A percentile compares a stretch with the other conserved stretches of the same genome.
Evolutionary conservation across 2,113 vertebrate genomes (phyloP).

Genomic region (Apeltes quadracus): DNA sequence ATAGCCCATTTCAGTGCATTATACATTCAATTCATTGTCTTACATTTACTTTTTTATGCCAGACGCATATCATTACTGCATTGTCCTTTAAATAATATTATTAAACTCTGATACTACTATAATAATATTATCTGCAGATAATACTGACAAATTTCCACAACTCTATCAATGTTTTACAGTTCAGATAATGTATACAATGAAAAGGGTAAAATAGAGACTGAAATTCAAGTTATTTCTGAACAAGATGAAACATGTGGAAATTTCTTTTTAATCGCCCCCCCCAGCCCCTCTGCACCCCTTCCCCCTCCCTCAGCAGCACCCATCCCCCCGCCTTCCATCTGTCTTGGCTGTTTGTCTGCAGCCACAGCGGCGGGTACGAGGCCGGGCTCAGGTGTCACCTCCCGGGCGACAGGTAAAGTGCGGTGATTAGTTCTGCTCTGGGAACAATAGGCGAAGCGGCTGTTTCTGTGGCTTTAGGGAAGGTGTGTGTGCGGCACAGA

Average conservation of each 20-base stretch:
- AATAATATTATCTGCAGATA: no score
- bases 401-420: slow-evolving; percentile 77
- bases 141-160: not conserved
- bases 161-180: not conserved
- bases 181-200: not conserved
- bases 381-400: slow-evolving; percentile 75
- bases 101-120: no score
- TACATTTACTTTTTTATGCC: not conserved
- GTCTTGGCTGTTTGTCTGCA: slow-evolving; percentile 37
- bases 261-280: slow-evolving; percentile 27
- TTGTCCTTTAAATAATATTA: not conserved
- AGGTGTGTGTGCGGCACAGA: slow-evolving; percentile 67
- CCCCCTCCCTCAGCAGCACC: slow-evolving; percentile 27
- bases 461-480: slow-evolving; percentile 60
- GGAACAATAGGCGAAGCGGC: slow-evolving; percentile 66
- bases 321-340: slow-evolving; percentile 14
- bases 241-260: slow-evolving; percentile 33
- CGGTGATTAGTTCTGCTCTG: slow-evolving; percentile 74
- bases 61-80: not conserved
- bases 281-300: no score
- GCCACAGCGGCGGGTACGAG: slow-evolving; percentile 37
- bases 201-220: slow-evolving; percentile 8
- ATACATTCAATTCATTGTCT: not conserved
- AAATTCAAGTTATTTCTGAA: slow-evolving; percentile 24
- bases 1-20: not conserved